Evolutionary conservation across 92 coral and sea anemone species (phyloP), one percentile per base, ranked within the genome.

Genomic region (Pocillopora meandrina): DNA sequence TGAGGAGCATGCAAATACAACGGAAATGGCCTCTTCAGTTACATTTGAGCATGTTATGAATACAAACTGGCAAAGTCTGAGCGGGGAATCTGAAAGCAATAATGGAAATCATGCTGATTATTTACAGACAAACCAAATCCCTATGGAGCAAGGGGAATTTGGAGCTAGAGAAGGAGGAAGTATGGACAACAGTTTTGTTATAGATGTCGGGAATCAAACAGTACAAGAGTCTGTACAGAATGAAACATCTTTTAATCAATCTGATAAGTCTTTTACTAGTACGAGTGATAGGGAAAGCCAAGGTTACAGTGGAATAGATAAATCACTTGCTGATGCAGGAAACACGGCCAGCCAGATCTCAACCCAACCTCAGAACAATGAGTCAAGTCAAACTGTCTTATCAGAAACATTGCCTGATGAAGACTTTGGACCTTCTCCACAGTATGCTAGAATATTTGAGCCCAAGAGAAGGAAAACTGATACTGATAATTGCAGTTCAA

Each of bases 401-500:
- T 15, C 23, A 58, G 18, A 73, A 23, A 83, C 12, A 23, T 65
- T 23, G 26, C 9, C 12, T 20, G 31, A 13, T 5, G 74, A 62
- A 49, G 79, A 21, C 20, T 56, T 20, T 9, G 59, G 12, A 12
- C 21, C 65, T 65, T 31, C 26, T 18, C 26, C 0, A 55, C 76
- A 71, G 14, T 34, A 17, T 3, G 49, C 61, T 12, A 69, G 68
- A 7, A 5, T 56, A 60, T 83, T 72, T 61, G 63, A 63, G 14
- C 74, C 80, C 33, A 83, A 83, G 35, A 35, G 65, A 23, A 72
- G 62, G 56, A 73, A 72, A 66, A 18, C n/a, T 73, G 80, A 74
- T 12, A 61, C 49, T 61, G 79, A 82, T 15, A 47, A 61, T 52
- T 17, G 18, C 17, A 81, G 19, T 58, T 16, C 16, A 16, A 8